Conservation (phyloP, 2,888 invertebrate species). For the Diaperis boleti region DNA sequence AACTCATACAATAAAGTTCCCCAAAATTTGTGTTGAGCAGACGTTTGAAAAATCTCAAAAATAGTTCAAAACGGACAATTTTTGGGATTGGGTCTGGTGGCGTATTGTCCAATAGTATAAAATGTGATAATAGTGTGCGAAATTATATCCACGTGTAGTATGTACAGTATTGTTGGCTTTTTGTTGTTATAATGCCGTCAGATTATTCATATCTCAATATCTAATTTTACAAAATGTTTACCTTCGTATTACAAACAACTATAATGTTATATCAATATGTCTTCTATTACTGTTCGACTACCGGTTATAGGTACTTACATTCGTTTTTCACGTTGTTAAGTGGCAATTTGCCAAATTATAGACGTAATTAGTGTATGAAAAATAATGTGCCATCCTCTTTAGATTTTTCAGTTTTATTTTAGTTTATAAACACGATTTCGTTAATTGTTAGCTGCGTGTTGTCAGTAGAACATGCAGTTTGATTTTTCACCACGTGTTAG, state of each 20-base stretch:
- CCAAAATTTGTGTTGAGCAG: constrained; percentile 21
- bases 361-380: constrained; percentile 31
- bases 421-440: too few relatives aligned
- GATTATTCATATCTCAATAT: constrained; percentile 19
- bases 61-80: constrained; percentile 21
- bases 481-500: constrained; percentile 27
- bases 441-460: constrained; percentile 20
- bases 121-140: constrained; percentile 37
- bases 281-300: constrained; percentile 25
- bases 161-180: constrained; percentile 34
- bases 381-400: constrained; percentile 39
- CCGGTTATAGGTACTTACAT: constrained; percentile 6
- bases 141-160: constrained; percentile 33
- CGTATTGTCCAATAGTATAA: constrained; percentile 26
- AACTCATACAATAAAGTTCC: constrained; percentile 8
- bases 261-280: constrained; percentile 25
- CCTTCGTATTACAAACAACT: constrained; percentile 10
- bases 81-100: constrained; percentile 29
- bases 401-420: constrained; percentile 19
- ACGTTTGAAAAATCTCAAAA: constrained; percentile 27
- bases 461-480: constrained; percentile 1
- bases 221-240: constrained; percentile 11
- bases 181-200: constrained; percentile 26
- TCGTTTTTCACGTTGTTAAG: constrained; percentile 33
- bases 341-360: constrained; percentile 27